Evolutionary conservation across 2,113 vertebrate genomes (phyloP).

Genomic region (Bagarius yarrelli): DNA sequence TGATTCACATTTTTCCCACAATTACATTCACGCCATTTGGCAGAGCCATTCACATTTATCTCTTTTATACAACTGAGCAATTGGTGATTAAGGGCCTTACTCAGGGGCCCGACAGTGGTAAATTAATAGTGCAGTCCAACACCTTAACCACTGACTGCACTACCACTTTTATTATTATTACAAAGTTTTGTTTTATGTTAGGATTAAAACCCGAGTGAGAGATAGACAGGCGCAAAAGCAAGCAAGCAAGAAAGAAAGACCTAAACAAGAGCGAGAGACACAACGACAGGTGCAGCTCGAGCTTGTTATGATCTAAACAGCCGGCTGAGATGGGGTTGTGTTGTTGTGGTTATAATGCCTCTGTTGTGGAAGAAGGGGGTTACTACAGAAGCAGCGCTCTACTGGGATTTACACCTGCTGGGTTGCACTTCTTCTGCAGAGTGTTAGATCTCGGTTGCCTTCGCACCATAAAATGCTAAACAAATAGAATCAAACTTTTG

Average conservation of each 20-base stretch:
- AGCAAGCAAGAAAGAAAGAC: not conserved
- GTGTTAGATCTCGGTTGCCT: not conserved
- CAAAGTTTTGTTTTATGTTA: no score
- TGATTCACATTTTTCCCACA: no score
- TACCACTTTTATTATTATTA: no score
- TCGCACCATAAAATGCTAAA: not conserved
- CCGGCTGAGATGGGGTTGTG: slow-evolving; percentile 13
- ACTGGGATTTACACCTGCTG: not conserved
- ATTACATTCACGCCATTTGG: no score
- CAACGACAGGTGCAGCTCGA: not conserved
- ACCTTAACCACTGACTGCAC: no score
- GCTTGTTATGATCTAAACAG: slow-evolving; percentile 10
- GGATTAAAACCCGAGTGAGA: no score
- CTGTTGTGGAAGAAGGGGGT: slow-evolving; percentile 1
- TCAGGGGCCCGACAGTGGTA: no score
- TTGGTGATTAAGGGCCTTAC: no score
- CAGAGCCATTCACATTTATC: no score
- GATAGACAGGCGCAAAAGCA: no score
- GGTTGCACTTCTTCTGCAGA: not conserved
- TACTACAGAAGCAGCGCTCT: slow-evolving; percentile 6
- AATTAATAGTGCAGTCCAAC: no score
- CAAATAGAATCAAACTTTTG: not conserved
- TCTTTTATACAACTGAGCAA: no score
- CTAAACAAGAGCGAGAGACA: not conserved
- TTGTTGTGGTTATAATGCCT: not conserved